Conservation (phyloP, 2,888 invertebrate genomes). For the Serripes groenlandicus region DNA sequence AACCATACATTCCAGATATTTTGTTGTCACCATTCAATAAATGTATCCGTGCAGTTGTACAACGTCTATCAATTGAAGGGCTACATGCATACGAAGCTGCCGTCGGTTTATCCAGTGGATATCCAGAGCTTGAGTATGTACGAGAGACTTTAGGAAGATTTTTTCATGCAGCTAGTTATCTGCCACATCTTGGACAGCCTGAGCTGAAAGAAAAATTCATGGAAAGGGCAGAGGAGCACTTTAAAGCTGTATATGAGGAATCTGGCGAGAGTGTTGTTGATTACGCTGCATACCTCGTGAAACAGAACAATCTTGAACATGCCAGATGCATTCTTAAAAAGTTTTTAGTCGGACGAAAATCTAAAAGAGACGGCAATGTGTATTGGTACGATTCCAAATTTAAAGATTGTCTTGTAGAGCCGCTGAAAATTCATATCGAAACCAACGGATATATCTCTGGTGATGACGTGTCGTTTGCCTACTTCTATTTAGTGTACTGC, state of each 20-base stretch:
- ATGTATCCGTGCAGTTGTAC: slow-evolving; percentile 24
- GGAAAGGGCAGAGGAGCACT: slow-evolving; percentile 4
- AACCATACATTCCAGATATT: slow-evolving; percentile 17
- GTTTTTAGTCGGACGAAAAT: background rate
- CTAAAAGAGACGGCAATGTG: background rate
- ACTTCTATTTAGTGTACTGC: slow-evolving; percentile 26
- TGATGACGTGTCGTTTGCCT: slow-evolving; percentile 39
- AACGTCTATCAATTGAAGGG: slow-evolving; percentile 19
- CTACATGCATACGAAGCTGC: slow-evolving; percentile 21
- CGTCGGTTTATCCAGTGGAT: slow-evolving; percentile 18
- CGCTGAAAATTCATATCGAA: slow-evolving; percentile 20
- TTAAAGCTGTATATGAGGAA: slow-evolving; percentile 28
- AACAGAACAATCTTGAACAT: slow-evolving; percentile 1
- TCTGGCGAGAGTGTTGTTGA: slow-evolving; percentile 24
- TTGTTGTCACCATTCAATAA: slow-evolving; percentile 20
- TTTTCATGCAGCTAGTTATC: slow-evolving; percentile 19
- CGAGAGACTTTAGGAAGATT: slow-evolving; percentile 20
- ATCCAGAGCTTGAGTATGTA: slow-evolving; percentile 19
- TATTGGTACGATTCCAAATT: background rate
- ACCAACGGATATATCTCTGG: slow-evolving; percentile 18
- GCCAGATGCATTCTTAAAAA: slow-evolving; percentile 3
- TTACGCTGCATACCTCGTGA: slow-evolving; percentile 31
- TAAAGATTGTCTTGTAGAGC: slow-evolving; percentile 17
- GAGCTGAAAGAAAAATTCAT: too few species aligned
- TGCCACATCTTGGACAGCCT: background rate